Evolutionary conservation across 1,140 invertebrate genomes (phyloP).

Genomic region (Camponotus floridanus): DNA sequence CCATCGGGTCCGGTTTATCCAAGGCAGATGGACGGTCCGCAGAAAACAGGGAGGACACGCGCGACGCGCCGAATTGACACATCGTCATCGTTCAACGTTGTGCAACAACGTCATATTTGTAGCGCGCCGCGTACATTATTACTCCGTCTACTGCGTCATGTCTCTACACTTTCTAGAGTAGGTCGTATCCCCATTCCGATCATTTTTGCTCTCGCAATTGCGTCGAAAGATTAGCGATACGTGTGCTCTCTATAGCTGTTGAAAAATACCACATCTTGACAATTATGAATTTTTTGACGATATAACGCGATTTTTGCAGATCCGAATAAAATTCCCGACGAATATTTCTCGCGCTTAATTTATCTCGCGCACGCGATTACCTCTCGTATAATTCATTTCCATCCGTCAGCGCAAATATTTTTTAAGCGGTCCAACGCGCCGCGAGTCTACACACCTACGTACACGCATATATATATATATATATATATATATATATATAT

Average conservation of each 20-base stretch:
- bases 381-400: constrained; percentile 6
- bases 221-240: not conserved
- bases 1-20: not conserved
- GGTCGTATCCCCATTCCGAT: constrained; percentile 27
- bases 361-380: not conserved
- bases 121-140: constrained; percentile 39
- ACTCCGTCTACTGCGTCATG: constrained; percentile 7
- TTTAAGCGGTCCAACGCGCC: constrained; percentile 26
- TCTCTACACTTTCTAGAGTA: constrained; percentile 36
- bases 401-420: constrained; percentile 28
- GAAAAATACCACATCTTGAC: not conserved
- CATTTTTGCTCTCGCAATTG: constrained; percentile 12
- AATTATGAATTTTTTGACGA: not conserved
- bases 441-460: not conserved
- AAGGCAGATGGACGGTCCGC: constrained; percentile 1
- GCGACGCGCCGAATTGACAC: constrained; percentile 6
- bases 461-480: no score
- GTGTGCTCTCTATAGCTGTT: not conserved
- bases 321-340: not conserved
- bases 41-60: constrained; percentile 20
- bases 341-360: not conserved
- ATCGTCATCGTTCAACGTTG: constrained; percentile 33
- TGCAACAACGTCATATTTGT: constrained; percentile 45
- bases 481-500: no score
- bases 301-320: not conserved